phyloP scores from a whole-genome alignment of 2,797 vertebrate species.

The Parauchenoglanis ngamensis region DNA sequence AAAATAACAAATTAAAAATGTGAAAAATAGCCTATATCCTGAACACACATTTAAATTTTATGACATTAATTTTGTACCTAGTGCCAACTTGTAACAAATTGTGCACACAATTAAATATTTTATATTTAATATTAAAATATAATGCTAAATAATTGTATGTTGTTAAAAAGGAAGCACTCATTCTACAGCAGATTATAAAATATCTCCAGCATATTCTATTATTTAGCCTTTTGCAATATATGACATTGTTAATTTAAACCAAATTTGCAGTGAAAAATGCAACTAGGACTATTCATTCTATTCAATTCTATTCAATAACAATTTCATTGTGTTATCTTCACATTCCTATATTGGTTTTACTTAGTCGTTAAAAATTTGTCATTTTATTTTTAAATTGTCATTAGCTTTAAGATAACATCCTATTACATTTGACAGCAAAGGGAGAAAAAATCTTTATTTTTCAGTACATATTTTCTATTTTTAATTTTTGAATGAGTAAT shows the following conservation, averaged over 20 bases:
- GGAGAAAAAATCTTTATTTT: background rate
- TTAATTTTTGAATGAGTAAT: no score
- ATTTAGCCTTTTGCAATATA: background rate
- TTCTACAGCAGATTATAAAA: background rate
- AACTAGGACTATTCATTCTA: background rate
- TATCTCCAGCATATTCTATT: background rate
- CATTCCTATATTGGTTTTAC: background rate
- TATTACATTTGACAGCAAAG: background rate
- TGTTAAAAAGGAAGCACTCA: background rate
- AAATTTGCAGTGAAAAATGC: background rate
- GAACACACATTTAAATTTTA: background rate
- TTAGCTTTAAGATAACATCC: background rate
- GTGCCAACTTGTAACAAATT: background rate
- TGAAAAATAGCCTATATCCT: background rate
- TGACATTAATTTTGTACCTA: background rate
- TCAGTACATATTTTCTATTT: no score
- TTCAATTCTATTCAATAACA: background rate
- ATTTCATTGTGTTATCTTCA: background rate
- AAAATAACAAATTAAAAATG: background rate
- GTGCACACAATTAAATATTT: background rate
- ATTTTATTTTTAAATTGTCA: background rate
- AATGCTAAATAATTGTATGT: background rate
- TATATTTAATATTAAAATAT: background rate
- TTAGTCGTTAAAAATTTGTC: no score
- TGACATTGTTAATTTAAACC: background rate